These are phyloP conservation scores for Rhabdornis inornatus DNA, from an alignment of 2,113 vertebrate species.

Conservation along the genomic window DNA sequence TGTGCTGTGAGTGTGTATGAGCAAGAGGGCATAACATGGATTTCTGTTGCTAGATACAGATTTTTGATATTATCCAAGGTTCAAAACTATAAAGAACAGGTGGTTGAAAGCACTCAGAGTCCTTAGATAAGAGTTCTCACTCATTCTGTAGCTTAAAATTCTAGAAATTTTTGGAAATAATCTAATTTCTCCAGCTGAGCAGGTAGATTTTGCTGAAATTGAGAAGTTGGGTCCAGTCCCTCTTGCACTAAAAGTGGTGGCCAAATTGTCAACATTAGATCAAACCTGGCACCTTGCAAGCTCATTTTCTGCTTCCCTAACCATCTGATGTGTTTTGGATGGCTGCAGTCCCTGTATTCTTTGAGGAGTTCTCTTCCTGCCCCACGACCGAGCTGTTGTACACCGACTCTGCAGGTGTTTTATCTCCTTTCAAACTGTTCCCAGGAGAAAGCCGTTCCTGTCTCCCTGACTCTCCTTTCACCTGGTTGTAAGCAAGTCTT, in stretches of 20 bases:
- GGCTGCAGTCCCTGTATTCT: neutral
- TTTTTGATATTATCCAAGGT: neutral
- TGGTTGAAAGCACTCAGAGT: neutral
- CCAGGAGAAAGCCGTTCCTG: neutral
- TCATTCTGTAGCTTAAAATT: neutral
- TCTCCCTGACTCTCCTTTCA: neutral
- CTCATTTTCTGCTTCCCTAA: neutral
- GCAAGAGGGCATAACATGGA: neutral
- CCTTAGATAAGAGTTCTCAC: neutral
- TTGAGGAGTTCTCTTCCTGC: neutral
- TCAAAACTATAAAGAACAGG: neutral
- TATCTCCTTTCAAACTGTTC: neutral
- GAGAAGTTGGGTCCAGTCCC: neutral
- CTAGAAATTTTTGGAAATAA: neutral
- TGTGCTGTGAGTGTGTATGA: neutral
- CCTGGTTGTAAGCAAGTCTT: fast-evolving
- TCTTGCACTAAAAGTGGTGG: neutral
- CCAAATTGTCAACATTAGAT: neutral
- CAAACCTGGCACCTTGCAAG: neutral
- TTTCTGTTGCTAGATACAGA: neutral
- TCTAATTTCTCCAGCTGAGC: neutral
- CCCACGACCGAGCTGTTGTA: fast-evolving
- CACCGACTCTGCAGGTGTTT: neutral
- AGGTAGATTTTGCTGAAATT: neutral
- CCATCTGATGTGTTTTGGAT: neutral